These are phyloP conservation scores for Leptinotarsa lineolata DNA, from an alignment of 1,140 invertebrate species.

Conservation along the genomic window DNA sequence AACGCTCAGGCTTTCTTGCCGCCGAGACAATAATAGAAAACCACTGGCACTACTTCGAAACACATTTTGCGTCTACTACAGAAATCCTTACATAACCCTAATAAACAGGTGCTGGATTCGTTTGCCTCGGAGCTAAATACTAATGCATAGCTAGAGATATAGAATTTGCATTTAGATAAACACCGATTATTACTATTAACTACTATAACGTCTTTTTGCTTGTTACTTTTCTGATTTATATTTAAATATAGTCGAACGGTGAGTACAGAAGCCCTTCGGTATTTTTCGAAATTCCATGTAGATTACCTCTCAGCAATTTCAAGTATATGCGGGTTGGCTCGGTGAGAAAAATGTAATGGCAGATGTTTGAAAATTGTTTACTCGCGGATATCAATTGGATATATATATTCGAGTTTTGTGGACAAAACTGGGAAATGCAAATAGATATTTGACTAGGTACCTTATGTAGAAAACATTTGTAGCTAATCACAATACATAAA, in stretches of 20 bases:
- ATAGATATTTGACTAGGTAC: no score
- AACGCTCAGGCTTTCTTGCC: background rate
- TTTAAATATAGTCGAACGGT: background rate
- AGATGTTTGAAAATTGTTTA: background rate
- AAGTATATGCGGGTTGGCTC: background rate
- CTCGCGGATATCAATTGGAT: background rate
- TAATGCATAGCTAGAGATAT: background rate
- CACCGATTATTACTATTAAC: background rate
- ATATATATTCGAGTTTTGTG: no score
- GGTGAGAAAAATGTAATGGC: background rate
- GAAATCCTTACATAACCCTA: background rate
- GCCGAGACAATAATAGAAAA: background rate
- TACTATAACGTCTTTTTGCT: background rate
- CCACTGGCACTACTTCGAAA: background rate
- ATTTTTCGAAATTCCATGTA: background rate
- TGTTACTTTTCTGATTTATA: background rate
- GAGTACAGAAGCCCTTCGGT: background rate
- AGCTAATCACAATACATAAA: no score
- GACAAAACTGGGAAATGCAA: no score
- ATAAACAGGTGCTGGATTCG: background rate
- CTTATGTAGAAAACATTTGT: no score
- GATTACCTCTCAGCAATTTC: background rate
- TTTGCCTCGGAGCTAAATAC: background rate
- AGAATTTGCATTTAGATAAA: conserved; percentile 2
- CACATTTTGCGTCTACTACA: background rate